Evolutionary conservation across 2,113 vertebrate species (phyloP).

Genomic region (Perccottus glenii): DNA sequence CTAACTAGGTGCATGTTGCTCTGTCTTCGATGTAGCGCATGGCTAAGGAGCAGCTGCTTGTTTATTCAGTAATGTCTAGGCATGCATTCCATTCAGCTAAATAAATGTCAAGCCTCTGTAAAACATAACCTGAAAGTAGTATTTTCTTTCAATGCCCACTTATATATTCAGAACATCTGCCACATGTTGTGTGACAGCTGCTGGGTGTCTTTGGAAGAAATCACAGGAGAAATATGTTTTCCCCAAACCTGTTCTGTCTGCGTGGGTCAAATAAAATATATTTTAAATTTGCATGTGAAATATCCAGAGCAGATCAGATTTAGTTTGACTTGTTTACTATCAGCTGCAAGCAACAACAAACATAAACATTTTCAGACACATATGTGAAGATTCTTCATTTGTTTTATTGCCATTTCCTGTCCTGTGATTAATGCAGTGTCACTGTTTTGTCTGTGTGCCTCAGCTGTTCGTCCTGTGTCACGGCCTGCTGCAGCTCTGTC

Average conservation of each 20-base stretch:
- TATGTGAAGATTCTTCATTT: not conserved
- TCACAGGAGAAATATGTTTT: slow-evolving; percentile 5
- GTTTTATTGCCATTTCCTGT: no score
- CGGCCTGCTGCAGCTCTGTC: slow-evolving; percentile 90
- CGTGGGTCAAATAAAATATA: slow-evolving; percentile 5
- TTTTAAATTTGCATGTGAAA: not conserved
- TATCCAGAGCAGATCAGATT: no score
- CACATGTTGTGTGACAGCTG: not conserved
- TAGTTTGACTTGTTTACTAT: no score
- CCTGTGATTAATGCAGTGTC: not conserved
- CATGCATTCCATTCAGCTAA: not conserved
- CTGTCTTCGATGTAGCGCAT: no score
- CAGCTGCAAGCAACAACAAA: no score
- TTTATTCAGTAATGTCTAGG: not conserved
- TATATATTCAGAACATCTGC: not conserved
- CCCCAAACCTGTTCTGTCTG: not conserved
- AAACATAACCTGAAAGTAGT: not conserved
- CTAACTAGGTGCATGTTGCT: no score
- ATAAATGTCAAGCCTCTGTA: not conserved
- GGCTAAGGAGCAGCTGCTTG: not conserved
- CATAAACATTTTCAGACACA: no score
- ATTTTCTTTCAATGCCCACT: not conserved
- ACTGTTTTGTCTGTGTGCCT: slow-evolving; percentile 15
- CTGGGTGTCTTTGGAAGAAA: no score
- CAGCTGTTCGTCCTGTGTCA: slow-evolving; percentile 96